phyloP scores from a whole-genome alignment of 2,888 invertebrate genomes.

The Drosophila mercatorum region DNA sequence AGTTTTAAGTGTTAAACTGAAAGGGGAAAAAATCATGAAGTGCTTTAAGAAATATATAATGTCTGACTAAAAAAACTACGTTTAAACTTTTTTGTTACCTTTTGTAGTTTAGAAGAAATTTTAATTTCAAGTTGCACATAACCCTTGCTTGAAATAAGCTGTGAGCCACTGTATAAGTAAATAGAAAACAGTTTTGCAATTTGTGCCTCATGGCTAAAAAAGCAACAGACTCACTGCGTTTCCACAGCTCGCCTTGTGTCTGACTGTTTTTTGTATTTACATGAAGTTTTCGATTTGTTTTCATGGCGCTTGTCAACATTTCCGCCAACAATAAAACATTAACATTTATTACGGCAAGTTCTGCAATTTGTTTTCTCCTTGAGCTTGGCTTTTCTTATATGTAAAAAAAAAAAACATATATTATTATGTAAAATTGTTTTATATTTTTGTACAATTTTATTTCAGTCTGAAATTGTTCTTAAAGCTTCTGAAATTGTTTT shows the following conservation, averaged over 20 bases:
- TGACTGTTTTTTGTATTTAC: constrained; percentile 55
- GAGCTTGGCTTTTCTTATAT: background rate
- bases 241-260: constrained; percentile 39
- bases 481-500: too few relatives aligned
- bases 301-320: constrained; percentile 72
- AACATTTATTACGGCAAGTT: constrained; percentile 28
- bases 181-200: constrained; percentile 51
- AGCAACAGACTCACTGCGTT: constrained; percentile 48
- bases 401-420: background rate
- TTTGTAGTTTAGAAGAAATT: too few relatives aligned
- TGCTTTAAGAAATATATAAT: too few relatives aligned
- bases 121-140: too few relatives aligned
- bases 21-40: too few relatives aligned
- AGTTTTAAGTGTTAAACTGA: too few relatives aligned
- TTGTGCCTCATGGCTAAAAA: constrained; percentile 23
- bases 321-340: constrained; percentile 42
- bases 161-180: too few relatives aligned
- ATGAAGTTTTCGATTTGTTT: constrained; percentile 74
- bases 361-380: constrained; percentile 11
- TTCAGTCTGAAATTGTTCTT: background rate
- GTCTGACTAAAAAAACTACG: too few relatives aligned
- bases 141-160: too few relatives aligned
- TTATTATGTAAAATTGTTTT: too few relatives aligned
- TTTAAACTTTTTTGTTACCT: too few relatives aligned
- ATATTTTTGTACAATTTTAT: too few relatives aligned